Percentiles rank a stretch among this genome's conserved stretches.
Conservation (phyloP, 2,797 vertebrate species). For the Sphenodon punctatus region DNA sequence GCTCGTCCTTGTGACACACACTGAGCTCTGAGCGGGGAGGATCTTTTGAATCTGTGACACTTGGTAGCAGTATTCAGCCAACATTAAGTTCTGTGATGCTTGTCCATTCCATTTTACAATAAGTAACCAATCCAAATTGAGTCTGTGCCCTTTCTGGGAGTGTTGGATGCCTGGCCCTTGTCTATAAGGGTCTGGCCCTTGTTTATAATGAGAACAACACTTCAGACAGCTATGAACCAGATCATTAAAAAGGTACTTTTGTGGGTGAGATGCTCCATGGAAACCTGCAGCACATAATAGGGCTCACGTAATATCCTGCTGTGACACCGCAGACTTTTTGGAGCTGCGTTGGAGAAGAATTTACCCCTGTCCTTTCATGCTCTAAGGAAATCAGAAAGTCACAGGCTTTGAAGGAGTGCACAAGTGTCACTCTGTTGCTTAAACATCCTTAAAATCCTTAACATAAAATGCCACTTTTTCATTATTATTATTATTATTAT, state of each 20-base stretch:
- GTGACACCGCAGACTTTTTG: neutral
- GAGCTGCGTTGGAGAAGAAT: neutral
- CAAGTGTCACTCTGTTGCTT: neutral
- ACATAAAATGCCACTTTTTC: too few relatives aligned
- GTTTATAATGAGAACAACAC: neutral
- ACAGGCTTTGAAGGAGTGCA: neutral
- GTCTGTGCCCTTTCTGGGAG: fast-evolving
- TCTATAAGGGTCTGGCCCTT: neutral
- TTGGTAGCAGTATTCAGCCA: fast-evolving
- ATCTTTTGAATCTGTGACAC: too few relatives aligned
- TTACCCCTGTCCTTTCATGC: neutral
- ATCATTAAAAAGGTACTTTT: neutral
- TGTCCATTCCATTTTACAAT: neutral
- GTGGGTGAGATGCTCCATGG: neutral
- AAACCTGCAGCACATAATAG: neutral
- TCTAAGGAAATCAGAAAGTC: neutral
- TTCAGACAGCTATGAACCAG: neutral
- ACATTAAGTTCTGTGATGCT: fast-evolving
- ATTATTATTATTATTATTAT: too few relatives aligned
- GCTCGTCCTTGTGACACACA: too few relatives aligned
- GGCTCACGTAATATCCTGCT: neutral
- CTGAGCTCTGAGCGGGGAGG: too few relatives aligned
- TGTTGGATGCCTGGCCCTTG: neutral
- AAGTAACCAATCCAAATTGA: neutral
- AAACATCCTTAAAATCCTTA: neutral